Conservation (phyloP, 1,140 invertebrate genomes). For the Sinonovacula constricta region DNA sequence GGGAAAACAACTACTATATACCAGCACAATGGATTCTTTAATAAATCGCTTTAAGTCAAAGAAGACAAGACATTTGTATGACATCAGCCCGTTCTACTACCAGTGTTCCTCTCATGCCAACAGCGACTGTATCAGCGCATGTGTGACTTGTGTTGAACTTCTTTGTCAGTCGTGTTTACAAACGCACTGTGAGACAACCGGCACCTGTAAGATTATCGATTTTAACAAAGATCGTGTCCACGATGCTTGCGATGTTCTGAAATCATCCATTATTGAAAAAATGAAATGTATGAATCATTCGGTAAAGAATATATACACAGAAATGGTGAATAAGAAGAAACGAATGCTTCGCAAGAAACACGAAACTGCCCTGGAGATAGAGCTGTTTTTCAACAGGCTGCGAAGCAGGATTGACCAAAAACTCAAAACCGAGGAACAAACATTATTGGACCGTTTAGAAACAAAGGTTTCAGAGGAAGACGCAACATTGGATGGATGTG, state of each 20-base stretch:
- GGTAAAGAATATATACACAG: background rate
- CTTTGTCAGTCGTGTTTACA: background rate
- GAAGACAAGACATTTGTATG: too few species aligned
- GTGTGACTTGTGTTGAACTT: background rate
- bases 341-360: conserved; percentile 31
- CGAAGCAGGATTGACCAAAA: conserved; percentile 10
- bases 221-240: background rate
- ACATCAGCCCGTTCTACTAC: too few species aligned
- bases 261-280: background rate
- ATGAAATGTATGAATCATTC: background rate
- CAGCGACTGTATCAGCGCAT: background rate
- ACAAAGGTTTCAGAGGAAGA: conserved; percentile 34
- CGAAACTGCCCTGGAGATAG: conserved; percentile 31
- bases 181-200: background rate
- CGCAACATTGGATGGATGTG: conserved; percentile 7
- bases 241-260: background rate
- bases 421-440: conserved; percentile 20
- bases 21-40: too few species aligned
- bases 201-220: background rate
- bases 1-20: too few species aligned
- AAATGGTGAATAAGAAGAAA: conserved; percentile 20
- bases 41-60: too few species aligned
- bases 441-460: conserved; percentile 16
- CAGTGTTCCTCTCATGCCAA: background rate
- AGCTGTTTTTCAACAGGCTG: conserved; percentile 26